Conservation (phyloP, 2,888 invertebrate genomes). For the Leptopilina myrica region DNA sequence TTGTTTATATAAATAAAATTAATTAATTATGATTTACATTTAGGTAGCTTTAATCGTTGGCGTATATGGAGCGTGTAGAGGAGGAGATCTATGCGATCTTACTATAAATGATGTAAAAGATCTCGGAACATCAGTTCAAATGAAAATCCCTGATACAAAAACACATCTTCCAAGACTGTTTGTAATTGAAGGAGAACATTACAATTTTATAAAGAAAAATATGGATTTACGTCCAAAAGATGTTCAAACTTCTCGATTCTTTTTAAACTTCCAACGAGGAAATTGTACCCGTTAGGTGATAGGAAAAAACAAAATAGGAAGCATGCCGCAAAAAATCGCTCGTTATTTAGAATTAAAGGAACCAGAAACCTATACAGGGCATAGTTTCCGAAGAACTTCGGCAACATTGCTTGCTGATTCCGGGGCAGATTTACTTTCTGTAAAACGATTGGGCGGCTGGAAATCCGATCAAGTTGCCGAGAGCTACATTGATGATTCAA, state of each 20-base stretch:
- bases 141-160: not conserved
- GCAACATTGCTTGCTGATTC: not conserved
- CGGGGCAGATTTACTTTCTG: not conserved
- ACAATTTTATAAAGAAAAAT: not conserved
- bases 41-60: conserved; percentile 1
- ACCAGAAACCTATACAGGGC: not conserved
- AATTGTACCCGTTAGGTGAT: not conserved
- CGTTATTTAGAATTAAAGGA: not conserved
- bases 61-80: conserved; percentile 3
- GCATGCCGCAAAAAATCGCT: not conserved
- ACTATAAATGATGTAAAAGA: not conserved
- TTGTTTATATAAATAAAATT: too few species aligned
- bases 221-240: not conserved
- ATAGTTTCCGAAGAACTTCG: not conserved
- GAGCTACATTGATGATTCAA: not conserved
- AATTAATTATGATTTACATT: too few species aligned
- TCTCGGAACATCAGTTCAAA: not conserved
- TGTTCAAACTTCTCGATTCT: not conserved
- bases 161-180: not conserved
- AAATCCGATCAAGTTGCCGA: not conserved
- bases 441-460: not conserved
- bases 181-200: not conserved
- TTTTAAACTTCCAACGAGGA: not conserved
- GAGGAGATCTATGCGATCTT: not conserved
- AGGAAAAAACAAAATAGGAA: not conserved